phyloP scores from a whole-genome alignment of 1,140 invertebrate genomes.

The Oryzaephilus surinamensis region DNA sequence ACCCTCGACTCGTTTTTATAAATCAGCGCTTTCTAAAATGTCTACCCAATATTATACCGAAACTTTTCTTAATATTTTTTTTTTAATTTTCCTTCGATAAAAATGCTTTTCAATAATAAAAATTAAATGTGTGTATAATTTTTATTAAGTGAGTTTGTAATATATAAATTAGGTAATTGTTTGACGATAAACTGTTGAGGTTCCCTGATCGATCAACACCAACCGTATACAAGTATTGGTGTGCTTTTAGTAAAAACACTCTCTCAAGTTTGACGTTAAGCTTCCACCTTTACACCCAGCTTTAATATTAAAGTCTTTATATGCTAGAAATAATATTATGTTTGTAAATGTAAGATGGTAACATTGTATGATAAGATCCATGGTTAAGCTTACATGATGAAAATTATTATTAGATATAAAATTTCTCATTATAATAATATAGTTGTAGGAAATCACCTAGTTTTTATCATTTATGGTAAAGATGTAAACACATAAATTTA shows the following conservation, averaged over 20 bases:
- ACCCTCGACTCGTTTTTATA: conserved; percentile 5
- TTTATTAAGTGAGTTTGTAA: background rate
- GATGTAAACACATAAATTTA: too few species aligned
- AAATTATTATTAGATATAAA: too few species aligned
- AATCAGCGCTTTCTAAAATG: conserved; percentile 7
- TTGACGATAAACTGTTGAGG: background rate
- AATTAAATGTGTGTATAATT: too few species aligned
- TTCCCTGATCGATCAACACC: conserved; percentile 2
- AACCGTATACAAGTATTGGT: conserved; percentile 8
- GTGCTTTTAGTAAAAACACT: conserved; percentile 12
- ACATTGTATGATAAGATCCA: background rate
- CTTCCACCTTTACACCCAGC: conserved; percentile 9
- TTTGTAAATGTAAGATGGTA: conserved; percentile 10
- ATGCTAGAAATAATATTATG: conserved; percentile 10
- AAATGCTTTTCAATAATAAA: background rate
- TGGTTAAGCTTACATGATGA: too few species aligned
- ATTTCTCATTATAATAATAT: too few species aligned
- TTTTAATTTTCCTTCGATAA: background rate
- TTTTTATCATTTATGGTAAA: too few species aligned
- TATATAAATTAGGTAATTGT: background rate
- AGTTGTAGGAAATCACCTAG: too few species aligned
- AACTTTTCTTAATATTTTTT: too few species aligned
- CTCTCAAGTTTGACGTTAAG: conserved; percentile 9
- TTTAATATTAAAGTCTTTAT: conserved; percentile 11
- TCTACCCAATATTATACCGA: too few species aligned